A percentile compares a stretch with the other conserved stretches of the same genome.
These are phyloP conservation scores for Ctenicera cuprea DNA, from an alignment of 2,888 invertebrate species.

Conservation along the genomic window DNA sequence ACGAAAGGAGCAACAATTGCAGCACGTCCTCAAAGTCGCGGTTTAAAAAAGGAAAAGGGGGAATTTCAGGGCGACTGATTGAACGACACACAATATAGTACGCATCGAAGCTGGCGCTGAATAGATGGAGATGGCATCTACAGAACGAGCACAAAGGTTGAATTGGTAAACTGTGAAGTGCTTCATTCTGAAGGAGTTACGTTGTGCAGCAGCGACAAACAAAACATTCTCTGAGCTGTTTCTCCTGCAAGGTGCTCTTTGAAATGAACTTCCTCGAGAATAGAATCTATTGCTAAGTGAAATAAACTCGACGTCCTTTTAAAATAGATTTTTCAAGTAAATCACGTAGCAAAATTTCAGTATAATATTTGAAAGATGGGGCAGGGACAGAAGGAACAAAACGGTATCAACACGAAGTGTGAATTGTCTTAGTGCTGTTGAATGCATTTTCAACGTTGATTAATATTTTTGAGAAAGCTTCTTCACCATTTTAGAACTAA, in stretches of 20 bases:
- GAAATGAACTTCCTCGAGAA: conserved; percentile 3
- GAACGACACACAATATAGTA: conserved; percentile 31
- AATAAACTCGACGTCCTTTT: conserved; percentile 1
- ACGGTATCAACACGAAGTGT: no score
- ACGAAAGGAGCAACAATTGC: conserved; percentile 22
- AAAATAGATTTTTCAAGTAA: background rate
- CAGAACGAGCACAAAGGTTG: conserved; percentile 42
- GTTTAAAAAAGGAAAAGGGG: conserved; percentile 17
- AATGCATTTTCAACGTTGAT: no score
- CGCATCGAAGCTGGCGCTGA: conserved; percentile 34
- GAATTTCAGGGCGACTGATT: conserved; percentile 14
- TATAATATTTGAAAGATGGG: no score
- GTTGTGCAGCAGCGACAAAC: conserved; percentile 31
- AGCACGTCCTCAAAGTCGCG: conserved; percentile 17
- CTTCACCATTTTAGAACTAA: no score
- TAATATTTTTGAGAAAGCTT: no score
- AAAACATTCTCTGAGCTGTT: conserved; percentile 26
- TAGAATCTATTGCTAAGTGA: conserved; percentile 10
- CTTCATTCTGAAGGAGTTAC: conserved; percentile 35
- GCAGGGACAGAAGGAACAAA: no score
- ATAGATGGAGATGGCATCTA: conserved; percentile 44
- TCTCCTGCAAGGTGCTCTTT: conserved; percentile 20
- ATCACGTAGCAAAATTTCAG: no score
- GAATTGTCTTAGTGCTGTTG: no score
- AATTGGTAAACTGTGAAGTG: conserved; percentile 46